phyloP scores from a whole-genome alignment of 1,140 invertebrate species.

The Homarus americanus region DNA sequence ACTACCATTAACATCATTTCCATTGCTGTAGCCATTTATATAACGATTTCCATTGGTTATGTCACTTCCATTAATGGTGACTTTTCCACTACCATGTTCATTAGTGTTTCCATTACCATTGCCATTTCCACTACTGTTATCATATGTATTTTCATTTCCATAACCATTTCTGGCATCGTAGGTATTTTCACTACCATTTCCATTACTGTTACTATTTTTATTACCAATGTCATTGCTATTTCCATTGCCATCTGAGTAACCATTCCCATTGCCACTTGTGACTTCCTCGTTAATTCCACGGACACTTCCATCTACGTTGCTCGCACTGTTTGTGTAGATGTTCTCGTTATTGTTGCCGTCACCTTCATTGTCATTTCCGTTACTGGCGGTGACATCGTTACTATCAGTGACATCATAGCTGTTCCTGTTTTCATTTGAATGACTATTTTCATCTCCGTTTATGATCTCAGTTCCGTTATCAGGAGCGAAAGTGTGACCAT shows the following conservation, averaged over 20 bases:
- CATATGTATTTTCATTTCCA: neutral
- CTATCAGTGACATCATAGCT: too few species aligned
- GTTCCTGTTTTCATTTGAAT: neutral
- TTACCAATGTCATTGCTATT: neutral
- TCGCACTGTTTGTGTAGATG: too few species aligned
- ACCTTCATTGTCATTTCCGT: neutral
- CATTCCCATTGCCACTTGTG: too few species aligned
- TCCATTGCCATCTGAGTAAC: too few species aligned
- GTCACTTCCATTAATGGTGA: too few species aligned
- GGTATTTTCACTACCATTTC: neutral
- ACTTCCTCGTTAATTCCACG: too few species aligned
- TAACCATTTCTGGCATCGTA: neutral
- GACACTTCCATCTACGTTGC: too few species aligned
- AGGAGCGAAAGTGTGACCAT: neutral
- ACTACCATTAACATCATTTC: neutral
- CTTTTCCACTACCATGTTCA: neutral
- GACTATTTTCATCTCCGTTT: neutral
- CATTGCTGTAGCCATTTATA: neutral
- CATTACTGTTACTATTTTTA: neutral
- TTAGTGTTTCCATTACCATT: neutral
- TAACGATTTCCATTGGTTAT: neutral
- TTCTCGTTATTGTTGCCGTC: too few species aligned
- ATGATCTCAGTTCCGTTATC: neutral
- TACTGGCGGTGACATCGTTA: too few species aligned
- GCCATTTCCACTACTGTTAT: too few species aligned